These are phyloP conservation scores for Saccostrea cuccullata DNA, from an alignment of 1,140 invertebrate species.

Conservation along the genomic window DNA sequence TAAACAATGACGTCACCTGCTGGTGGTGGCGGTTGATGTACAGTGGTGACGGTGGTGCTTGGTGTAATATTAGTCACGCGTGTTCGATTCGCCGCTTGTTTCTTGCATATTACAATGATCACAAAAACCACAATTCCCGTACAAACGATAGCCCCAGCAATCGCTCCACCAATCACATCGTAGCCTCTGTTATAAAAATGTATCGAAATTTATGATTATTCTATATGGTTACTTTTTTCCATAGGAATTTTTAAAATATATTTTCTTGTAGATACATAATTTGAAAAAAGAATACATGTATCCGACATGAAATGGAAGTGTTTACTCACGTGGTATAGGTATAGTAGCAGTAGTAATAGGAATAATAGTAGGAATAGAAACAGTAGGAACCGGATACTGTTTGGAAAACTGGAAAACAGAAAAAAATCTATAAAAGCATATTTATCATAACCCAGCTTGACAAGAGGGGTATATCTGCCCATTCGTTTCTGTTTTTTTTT, in stretches of 20 bases:
- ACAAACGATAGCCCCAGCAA: neutral
- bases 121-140: neutral
- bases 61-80: neutral
- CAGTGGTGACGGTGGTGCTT: neutral
- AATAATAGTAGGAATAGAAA: neutral
- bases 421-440: neutral
- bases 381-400: neutral
- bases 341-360: conserved; percentile 13
- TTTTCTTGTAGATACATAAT: too few relatives aligned
- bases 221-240: too few relatives aligned
- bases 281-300: too few relatives aligned
- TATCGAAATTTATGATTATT: neutral
- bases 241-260: too few relatives aligned
- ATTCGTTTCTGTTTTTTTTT: too few relatives aligned
- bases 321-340: neutral
- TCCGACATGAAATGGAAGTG: too few relatives aligned
- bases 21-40: neutral
- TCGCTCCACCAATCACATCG: neutral
- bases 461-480: too few relatives aligned
- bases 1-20: neutral
- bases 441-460: too few relatives aligned
- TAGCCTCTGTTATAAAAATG: neutral
- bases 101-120: neutral
- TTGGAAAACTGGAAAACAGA: neutral
- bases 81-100: neutral